These are phyloP conservation scores for Tyrannus savana DNA, from an alignment of 2,113 vertebrate species.

Conservation along the genomic window DNA sequence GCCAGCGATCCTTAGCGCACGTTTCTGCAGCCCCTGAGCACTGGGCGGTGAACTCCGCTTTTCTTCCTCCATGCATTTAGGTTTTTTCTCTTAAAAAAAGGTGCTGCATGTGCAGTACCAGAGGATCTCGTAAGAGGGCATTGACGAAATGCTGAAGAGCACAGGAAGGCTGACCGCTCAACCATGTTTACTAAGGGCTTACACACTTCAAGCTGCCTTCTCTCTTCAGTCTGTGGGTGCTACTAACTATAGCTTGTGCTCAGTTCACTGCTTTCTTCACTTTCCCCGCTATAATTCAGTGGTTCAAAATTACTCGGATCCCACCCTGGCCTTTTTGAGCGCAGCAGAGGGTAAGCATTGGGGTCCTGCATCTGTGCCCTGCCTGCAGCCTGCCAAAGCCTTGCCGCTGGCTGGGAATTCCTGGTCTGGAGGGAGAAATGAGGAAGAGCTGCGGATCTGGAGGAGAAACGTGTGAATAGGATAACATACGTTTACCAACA, in stretches of 20 bases:
- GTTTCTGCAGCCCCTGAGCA: neutral
- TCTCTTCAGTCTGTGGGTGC: neutral
- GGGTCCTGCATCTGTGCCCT: neutral
- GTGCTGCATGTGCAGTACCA: constrained; percentile 5
- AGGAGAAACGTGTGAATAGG: neutral
- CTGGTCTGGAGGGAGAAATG: neutral
- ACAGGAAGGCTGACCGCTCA: neutral
- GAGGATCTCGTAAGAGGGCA: constrained; percentile 30
- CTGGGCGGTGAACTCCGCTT: neutral
- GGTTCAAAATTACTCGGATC: neutral
- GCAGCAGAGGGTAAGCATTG: accelerated
- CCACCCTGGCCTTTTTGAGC: neutral
- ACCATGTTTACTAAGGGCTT: neutral
- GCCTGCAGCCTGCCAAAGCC: neutral
- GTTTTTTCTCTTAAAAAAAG: neutral
- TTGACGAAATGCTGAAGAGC: neutral
- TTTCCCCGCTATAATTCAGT: neutral
- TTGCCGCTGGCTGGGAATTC: neutral
- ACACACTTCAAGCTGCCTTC: neutral
- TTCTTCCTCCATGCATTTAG: neutral
- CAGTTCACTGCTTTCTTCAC: neutral
- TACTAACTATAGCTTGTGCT: neutral
- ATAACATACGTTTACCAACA: neutral
- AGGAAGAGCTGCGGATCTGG: neutral
- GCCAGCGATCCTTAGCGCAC: accelerated